phyloP scores from a whole-genome alignment of 2,888 invertebrate species.

The Pocota personata region DNA sequence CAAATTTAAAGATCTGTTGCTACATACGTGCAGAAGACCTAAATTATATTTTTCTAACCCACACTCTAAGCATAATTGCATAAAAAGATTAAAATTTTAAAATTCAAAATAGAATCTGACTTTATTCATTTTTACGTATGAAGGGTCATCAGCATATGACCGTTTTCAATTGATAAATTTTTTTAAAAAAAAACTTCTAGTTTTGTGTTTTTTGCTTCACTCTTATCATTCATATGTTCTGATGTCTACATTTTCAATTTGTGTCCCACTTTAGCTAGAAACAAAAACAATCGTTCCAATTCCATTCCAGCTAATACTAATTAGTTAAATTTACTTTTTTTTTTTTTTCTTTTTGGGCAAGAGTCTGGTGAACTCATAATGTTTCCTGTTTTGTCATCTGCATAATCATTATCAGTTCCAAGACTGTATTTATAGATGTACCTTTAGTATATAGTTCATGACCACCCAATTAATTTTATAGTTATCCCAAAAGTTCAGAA shows the following conservation, averaged over 20 bases:
- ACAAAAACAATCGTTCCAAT: slow-evolving; percentile 13
- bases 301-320: not conserved
- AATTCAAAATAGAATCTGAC: slow-evolving; percentile 37
- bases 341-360: slow-evolving; percentile 33
- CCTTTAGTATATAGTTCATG: slow-evolving; percentile 27
- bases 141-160: slow-evolving; percentile 57
- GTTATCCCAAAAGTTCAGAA: not conserved
- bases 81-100: slow-evolving; percentile 22
- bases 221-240: slow-evolving; percentile 47
- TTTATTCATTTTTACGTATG: slow-evolving; percentile 13
- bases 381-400: slow-evolving; percentile 60
- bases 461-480: slow-evolving; percentile 21
- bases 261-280: slow-evolving; percentile 27
- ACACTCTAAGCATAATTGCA: not conserved
- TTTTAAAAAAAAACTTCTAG: not conserved
- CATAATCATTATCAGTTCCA: slow-evolving; percentile 30
- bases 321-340: slow-evolving; percentile 14
- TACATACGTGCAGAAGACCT: not conserved
- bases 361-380: slow-evolving; percentile 51
- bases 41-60: not conserved
- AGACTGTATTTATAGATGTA: slow-evolving; percentile 4
- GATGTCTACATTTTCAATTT: slow-evolving; percentile 6
- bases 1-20: not conserved
- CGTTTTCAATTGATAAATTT: slow-evolving; percentile 45
- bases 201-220: slow-evolving; percentile 24